Evolutionary conservation across 2,113 vertebrate species (phyloP), one percentile per base, ranked within the genome.

Genomic region (Orthonyx spaldingii): DNA sequence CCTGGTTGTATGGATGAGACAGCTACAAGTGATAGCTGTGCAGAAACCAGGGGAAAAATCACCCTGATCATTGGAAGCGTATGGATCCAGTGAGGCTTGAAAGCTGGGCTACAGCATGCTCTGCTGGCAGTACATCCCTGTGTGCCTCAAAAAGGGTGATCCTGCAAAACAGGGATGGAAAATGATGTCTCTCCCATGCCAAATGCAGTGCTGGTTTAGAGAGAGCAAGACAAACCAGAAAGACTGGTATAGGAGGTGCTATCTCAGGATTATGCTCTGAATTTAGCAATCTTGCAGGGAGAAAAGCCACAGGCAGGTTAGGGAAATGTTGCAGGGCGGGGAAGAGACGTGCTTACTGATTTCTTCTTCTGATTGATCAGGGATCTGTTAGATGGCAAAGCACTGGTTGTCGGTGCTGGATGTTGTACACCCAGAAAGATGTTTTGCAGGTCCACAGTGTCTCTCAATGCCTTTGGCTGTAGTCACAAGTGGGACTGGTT

Each of bases 51-150:
- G 52, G 49, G n/a, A 46, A 78, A 95, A 94, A 93, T 81, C 69
- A 61, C 68, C 28, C n/a, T 20, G 44, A 24, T 83, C 61, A 13
- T 41, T 61, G 2, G 6, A 85, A 90, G 83, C 10, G 9, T 77
- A 79, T 26, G 84, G 90, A 82, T 74, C 30, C 68, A 88, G 44
- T 1, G 33, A 93, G 63, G 83, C 71, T 69, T 86, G 85, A 80
- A 80, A 86, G 66, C 71, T 21, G 64, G 85, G 71, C 78, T 71
- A 15, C 30, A 32, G 60, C 89, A 70, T 1, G 5, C 46, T 93
- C 81, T 8, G 11, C 83, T 63, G 65, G 60, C 47, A 71, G n/a
- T 0, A 0, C 6, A 1, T 3, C 27, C 20, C 33, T 19, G 9
- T 1, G 19, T 32, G 55, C 61, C 89, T 66, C 69, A 41, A 69